Conservation (phyloP, 1,140 invertebrate species). For the Danaus plexippus region DNA sequence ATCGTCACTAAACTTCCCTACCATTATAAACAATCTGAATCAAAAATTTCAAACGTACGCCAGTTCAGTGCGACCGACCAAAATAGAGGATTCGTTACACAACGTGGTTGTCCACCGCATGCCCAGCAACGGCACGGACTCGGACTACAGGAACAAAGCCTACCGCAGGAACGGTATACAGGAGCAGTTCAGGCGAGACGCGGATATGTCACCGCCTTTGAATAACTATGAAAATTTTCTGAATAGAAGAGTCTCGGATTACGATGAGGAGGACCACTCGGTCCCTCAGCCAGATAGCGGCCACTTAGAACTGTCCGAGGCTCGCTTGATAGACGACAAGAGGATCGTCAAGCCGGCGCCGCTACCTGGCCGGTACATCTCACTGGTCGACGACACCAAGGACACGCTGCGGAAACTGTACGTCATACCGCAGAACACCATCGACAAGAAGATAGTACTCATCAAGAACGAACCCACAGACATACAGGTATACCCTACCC, state of each 20-base stretch:
- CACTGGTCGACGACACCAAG: slow-evolving; percentile 51
- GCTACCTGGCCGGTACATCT: slow-evolving; percentile 48
- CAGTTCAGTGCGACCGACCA: slow-evolving; percentile 35
- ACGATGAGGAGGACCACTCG: slow-evolving; percentile 50
- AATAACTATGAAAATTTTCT: slow-evolving; percentile 57
- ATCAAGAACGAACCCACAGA: slow-evolving; percentile 69
- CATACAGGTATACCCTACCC: background rate
- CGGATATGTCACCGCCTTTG: slow-evolving; percentile 36
- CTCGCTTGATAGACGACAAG: slow-evolving; percentile 47
- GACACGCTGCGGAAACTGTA: slow-evolving; percentile 52
- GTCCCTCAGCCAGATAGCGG: slow-evolving; percentile 37
- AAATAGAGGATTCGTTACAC: slow-evolving; percentile 44
- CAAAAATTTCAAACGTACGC: slow-evolving; percentile 40
- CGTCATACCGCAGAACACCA: slow-evolving; percentile 56
- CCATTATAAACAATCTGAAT: slow-evolving; percentile 39
- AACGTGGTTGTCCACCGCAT: slow-evolving; percentile 48
- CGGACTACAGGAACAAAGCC: slow-evolving; percentile 40
- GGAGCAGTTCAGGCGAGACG: slow-evolving; percentile 43
- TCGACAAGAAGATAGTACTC: slow-evolving; percentile 65
- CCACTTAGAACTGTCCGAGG: slow-evolving; percentile 50
- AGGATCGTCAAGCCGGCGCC: slow-evolving; percentile 64
- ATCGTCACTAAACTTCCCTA: slow-evolving; percentile 35
- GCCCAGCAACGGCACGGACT: slow-evolving; percentile 44
- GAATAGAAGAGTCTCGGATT: slow-evolving; percentile 54
- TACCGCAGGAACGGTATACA: slow-evolving; percentile 54